Evolutionary conservation across 2,113 vertebrate species (phyloP).

Genomic region (Noturus placidus): DNA sequence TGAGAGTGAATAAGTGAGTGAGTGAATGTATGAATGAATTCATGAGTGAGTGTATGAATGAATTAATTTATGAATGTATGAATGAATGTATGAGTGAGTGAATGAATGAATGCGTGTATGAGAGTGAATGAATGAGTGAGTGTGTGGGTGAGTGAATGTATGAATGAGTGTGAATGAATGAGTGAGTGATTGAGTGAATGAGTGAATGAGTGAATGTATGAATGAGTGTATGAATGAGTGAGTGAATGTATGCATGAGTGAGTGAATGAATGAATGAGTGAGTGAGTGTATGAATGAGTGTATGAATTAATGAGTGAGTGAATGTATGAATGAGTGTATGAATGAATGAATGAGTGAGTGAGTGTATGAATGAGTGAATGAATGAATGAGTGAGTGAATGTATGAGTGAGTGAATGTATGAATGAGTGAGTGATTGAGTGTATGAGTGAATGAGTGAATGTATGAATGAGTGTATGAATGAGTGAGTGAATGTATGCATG

Average conservation of each 20-base stretch:
- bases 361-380: not conserved
- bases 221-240: not conserved
- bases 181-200: not conserved
- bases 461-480: not conserved
- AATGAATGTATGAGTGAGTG: no score
- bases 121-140: no score
- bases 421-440: no score
- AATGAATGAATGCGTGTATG: no score
- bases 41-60: not conserved
- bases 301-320: not conserved
- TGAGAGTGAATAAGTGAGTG: not conserved
- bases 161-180: not conserved
- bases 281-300: not conserved
- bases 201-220: no score
- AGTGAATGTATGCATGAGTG: not conserved
- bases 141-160: not conserved
- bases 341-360: not conserved
- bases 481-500: not conserved
- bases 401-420: not conserved
- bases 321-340: not conserved
- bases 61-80: not conserved
- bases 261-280: no score
- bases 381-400: not conserved
- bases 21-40: not conserved
- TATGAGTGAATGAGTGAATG: not conserved